Conservation (phyloP, 30 jellyfish, hydroid and myxozoan genomes). For the Aurelia sp. region DNA sequence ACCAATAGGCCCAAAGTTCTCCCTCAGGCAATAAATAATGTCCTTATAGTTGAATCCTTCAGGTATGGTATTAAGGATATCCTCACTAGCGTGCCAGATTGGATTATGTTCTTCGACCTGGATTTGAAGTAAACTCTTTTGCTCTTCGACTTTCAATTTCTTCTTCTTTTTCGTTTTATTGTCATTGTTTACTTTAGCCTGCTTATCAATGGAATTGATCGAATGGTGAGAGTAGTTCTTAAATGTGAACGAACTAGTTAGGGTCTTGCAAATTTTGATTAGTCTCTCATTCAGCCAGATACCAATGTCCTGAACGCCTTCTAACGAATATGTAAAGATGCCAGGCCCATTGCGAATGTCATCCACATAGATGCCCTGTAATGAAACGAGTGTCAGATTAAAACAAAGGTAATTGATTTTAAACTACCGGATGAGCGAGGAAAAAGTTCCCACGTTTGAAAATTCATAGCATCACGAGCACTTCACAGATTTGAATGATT, state of each 20-base stretch:
- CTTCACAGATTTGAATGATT: too few species aligned
- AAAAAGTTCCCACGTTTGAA: too few species aligned
- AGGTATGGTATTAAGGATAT: constrained; percentile 21
- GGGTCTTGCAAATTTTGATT: constrained; percentile 51
- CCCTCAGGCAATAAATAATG: constrained; percentile 33
- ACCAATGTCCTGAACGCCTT: constrained; percentile 87
- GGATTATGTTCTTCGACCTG: neutral
- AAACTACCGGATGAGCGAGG: too few species aligned
- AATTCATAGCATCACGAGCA: too few species aligned
- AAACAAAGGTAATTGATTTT: too few species aligned
- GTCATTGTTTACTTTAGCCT: neutral
- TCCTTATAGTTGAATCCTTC: constrained; percentile 20
- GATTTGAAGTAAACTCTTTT: too few species aligned
- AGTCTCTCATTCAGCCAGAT: constrained; percentile 75
- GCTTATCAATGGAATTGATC: constrained; percentile 62
- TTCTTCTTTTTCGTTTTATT: constrained; percentile 8
- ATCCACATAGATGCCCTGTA: constrained; percentile 81
- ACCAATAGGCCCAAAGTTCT: constrained; percentile 67
- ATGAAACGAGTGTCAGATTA: neutral
- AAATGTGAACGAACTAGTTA: constrained; percentile 51
- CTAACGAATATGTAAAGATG: constrained; percentile 58
- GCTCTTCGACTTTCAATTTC: neutral
- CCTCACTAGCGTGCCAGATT: constrained; percentile 17
- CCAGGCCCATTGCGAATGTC: constrained; percentile 96
- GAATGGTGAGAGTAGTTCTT: constrained; percentile 45